Percentiles rank a stretch among this genome's conserved stretches.
phyloP scores from a whole-genome alignment of 2,888 invertebrate genomes.

The Pterobdella sp. region DNA sequence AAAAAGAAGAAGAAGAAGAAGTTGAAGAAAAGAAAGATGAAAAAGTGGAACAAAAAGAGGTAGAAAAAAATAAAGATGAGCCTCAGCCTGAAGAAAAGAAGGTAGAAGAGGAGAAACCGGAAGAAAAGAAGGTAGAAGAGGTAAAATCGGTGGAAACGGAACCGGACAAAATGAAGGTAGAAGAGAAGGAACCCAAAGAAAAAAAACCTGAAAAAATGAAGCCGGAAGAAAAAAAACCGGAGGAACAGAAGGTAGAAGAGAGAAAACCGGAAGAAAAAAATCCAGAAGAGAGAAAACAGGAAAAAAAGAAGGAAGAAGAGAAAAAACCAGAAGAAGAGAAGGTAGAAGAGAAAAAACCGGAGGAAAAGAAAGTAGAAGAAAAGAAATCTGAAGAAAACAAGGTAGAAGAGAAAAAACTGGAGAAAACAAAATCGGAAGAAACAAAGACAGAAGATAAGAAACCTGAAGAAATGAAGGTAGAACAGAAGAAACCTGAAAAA shows the following conservation, averaged over 20 bases:
- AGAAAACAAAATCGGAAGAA: neutral
- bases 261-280: neutral
- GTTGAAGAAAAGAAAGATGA: too few relatives aligned
- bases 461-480: neutral
- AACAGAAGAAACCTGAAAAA: neutral
- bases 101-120: neutral
- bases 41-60: neutral
- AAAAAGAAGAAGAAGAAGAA: too few relatives aligned
- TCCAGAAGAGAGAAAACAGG: neutral
- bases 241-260: neutral
- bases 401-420: neutral
- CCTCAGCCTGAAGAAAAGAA: neutral
- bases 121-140: slow-evolving; percentile 8
- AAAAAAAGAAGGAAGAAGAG: slow-evolving; percentile 2
- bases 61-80: neutral
- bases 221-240: neutral
- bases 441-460: neutral
- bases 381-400: neutral
- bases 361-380: neutral
- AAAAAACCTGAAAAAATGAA: neutral
- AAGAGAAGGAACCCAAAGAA: neutral
- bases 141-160: neutral
- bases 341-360: neutral
- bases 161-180: neutral
- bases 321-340: slow-evolving; percentile 10